Base-by-base conservation (phyloP, 2,888 invertebrate genomes). In the Allygus modestus region DNA sequence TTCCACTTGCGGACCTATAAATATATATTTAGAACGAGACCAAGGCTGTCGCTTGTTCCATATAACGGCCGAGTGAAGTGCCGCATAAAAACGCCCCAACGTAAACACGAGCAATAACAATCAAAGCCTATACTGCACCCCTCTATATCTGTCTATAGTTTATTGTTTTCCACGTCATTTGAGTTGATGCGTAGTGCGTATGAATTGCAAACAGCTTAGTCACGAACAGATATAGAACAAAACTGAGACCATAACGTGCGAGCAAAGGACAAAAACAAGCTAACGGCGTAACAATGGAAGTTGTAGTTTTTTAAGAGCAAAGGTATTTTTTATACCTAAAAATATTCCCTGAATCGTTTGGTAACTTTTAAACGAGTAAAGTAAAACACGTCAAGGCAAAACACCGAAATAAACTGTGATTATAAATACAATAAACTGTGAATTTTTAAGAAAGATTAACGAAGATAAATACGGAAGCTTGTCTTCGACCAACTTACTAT, bases 101-200 rank as follows among this genome's bases (percentile, higher is more conserved):
- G 65, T 65, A 65, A 65, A 65, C 65, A 65, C 65, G 5, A 65
- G 17, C 65, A 65, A 31, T 65, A 65, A 65, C 65, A 65, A 65
- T 65, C 65, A 65, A 65, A 28, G 65, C 65, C 15, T 58, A 12
- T 12, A 23, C 51, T 2, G 54, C 54, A 0, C 28, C 65, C 31
- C 65, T 65, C 65, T 15, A 28, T 65, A 31, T 28, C 26, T 26
- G 65, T 28, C 28, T 28, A 31, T 65, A 15, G 26, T 65, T 65
- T 65, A 65, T 65, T 65, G 65, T 65, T 15, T 58, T 65, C 65
- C 65, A 31, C 65, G 12, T 65, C 65, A 28, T 28, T 65, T 5
- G 65, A 31, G 28, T 17, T 12, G 31, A 51, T 65, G 17, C 65
- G 26, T 17, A 17, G 26, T 15, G 58, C 58, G 23, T 65, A 65